Evolutionary conservation across 2,888 invertebrate species (phyloP).

Genomic region (Lithophane leautieri): DNA sequence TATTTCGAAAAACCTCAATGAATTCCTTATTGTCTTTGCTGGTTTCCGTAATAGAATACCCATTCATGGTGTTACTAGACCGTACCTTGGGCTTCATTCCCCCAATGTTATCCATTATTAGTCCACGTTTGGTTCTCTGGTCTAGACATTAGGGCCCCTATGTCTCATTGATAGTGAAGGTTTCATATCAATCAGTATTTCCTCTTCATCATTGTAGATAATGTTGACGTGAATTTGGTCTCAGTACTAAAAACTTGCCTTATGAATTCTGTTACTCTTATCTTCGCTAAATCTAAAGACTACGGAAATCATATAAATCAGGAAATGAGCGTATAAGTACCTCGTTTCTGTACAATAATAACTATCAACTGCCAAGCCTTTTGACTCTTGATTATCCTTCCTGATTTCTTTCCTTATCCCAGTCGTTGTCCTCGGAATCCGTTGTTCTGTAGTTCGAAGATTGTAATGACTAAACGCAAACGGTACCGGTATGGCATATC

Average conservation of each 20-base stretch:
- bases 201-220: conserved; percentile 18
- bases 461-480: not conserved
- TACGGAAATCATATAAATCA: conserved; percentile 40
- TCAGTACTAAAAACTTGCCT: not conserved
- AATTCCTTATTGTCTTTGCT: not conserved
- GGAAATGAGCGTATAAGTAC: conserved; percentile 27
- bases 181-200: conserved; percentile 30
- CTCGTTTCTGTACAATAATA: conserved; percentile 17
- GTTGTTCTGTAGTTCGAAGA: conserved; percentile 1
- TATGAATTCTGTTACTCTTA: not conserved
- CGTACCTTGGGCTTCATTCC: conserved; percentile 31
- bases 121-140: not conserved
- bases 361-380: conserved; percentile 8
- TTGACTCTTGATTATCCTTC: conserved; percentile 42
- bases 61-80: not conserved
- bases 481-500: not conserved
- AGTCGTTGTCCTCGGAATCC: not conserved
- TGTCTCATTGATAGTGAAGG: conserved; percentile 45
- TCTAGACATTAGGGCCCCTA: conserved; percentile 22
- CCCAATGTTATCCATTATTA: conserved; percentile 7
- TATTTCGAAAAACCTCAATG: not conserved
- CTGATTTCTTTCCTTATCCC: conserved; percentile 33
- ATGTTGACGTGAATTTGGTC: not conserved
- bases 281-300: conserved; percentile 9
- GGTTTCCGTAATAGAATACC: not conserved